Percentiles rank a stretch among this genome's conserved stretches.
Evolutionary conservation across 2,888 invertebrate genomes (phyloP).

Genomic region (Stegana nigrithorax): DNA sequence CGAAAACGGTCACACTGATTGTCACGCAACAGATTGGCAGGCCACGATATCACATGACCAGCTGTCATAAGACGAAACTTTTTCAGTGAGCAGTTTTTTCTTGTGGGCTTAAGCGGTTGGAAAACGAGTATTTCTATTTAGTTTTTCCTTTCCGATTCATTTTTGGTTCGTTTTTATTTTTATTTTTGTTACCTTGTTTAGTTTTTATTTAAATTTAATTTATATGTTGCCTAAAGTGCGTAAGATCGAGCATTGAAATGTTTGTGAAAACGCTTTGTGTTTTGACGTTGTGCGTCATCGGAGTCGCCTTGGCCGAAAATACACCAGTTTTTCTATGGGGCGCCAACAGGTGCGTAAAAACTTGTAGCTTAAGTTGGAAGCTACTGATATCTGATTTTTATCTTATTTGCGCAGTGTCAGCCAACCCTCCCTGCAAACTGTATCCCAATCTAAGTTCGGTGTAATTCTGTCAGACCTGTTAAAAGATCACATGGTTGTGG

Average conservation of each 20-base stretch:
- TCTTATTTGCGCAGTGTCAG: slow-evolving; percentile 34
- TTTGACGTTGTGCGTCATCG: slow-evolving; percentile 54
- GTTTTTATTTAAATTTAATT: slow-evolving; percentile 30
- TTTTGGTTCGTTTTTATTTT: slow-evolving; percentile 49
- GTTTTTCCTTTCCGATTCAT: slow-evolving; percentile 52
- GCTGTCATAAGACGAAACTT: slow-evolving; percentile 18
- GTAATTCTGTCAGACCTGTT: slow-evolving; percentile 43
- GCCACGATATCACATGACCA: slow-evolving; percentile 5
- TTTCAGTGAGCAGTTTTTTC: slow-evolving; percentile 2
- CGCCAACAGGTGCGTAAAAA: slow-evolving; percentile 56
- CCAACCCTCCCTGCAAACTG: slow-evolving; percentile 53
- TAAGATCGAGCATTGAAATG: slow-evolving; percentile 45
- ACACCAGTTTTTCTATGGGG: slow-evolving; percentile 76
- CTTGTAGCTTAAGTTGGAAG: too few species aligned
- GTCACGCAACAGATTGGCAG: neutral
- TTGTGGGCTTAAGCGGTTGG: slow-evolving; percentile 37
- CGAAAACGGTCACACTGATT: neutral
- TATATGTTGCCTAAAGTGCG: neutral
- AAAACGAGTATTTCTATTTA: slow-evolving; percentile 50
- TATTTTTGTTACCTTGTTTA: slow-evolving; percentile 36
- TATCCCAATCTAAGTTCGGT: slow-evolving; percentile 54
- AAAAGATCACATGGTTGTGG: slow-evolving; percentile 67
- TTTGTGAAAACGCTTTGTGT: slow-evolving; percentile 58
- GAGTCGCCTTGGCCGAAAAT: slow-evolving; percentile 63
- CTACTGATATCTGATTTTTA: neutral